Base-by-base conservation (phyloP, 1,140 invertebrate species). In the Pemphigus obesinymphae region DNA sequence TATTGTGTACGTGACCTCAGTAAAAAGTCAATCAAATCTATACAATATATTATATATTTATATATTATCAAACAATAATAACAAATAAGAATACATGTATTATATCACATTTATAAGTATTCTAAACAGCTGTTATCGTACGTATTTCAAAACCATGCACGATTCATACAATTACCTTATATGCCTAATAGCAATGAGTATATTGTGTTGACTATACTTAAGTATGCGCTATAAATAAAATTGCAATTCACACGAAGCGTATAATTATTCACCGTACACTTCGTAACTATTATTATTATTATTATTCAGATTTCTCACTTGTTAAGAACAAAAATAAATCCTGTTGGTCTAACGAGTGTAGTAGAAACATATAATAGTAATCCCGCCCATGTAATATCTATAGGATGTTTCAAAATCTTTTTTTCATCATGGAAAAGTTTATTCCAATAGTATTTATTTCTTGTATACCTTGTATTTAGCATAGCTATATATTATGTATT, bases 321-420 rank as follows among this genome's bases (percentile, higher is more conserved):
- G 55, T 55, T 55, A 26, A 10, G 53, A 55, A 55, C 53, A 26
- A 53, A n/a, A 53, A 58, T 2, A 20, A 7, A 2, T 0, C 55
- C 55, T 3, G 55, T 58, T 3, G 55, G 55, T 8, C 11, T 0
- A 31, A 61, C 55, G 29, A n/a, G n/a, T n/a, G n/a, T n/a, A n/a
- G n/a, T n/a, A n/a, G 29, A 31, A 61, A 31, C 11, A 13, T 8
- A 40, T 40, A 40, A 5, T 40, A n/a, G n/a, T n/a, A n/a, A n/a
- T n/a, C n/a, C n/a, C n/a, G n/a, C n/a, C 17, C 20, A 37, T 37
- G 63, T 8, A 37, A 23, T 15, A 66, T n/a, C 17, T 31, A n/a
- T n/a, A n/a, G 20, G 63, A 66, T 66, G 34, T 66, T 66, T 66
- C 34, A 34, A 66, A 66, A 61, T 61, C 29, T 61, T 66, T 66